Evolutionary conservation across 2,113 vertebrate genomes (phyloP).

Genomic region (Percina caprodes): DNA sequence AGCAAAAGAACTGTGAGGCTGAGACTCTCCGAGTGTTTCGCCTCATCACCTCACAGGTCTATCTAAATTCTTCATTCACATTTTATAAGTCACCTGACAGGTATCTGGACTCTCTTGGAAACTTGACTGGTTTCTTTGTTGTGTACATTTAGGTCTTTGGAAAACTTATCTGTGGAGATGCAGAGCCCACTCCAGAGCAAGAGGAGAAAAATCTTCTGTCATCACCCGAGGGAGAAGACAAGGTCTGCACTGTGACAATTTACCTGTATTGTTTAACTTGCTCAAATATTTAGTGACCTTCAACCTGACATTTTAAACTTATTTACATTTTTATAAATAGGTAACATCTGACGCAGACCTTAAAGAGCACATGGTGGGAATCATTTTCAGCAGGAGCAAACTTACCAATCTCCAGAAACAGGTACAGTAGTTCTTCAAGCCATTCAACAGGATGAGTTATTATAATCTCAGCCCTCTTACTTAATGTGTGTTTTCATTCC

Average conservation of each 20-base stretch:
- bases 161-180: constrained; percentile 97
- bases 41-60: constrained; percentile 97
- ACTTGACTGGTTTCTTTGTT: neutral
- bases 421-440: constrained; percentile 76
- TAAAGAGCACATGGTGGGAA: constrained; percentile 99
- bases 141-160: constrained; percentile 91
- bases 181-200: constrained; percentile 97
- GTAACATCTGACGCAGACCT: constrained; percentile 97
- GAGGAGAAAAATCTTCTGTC: constrained; percentile 98
- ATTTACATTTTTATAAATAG: constrained; percentile 77
- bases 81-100: neutral
- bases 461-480: neutral
- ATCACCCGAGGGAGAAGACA: constrained; percentile 99
- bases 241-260: constrained; percentile 83
- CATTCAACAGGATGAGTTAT: neutral
- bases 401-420: constrained; percentile 99
- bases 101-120: neutral
- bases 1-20: constrained; percentile 98
- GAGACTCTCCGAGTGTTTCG: constrained; percentile 96
- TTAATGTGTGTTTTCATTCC: neutral
- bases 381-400: constrained; percentile 99
- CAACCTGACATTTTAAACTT: neutral
- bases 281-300: neutral
- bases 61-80: neutral
- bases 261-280: neutral